Evolutionary conservation across 1,140 invertebrate species (phyloP).

Genomic region (Phocides pigmalion): DNA sequence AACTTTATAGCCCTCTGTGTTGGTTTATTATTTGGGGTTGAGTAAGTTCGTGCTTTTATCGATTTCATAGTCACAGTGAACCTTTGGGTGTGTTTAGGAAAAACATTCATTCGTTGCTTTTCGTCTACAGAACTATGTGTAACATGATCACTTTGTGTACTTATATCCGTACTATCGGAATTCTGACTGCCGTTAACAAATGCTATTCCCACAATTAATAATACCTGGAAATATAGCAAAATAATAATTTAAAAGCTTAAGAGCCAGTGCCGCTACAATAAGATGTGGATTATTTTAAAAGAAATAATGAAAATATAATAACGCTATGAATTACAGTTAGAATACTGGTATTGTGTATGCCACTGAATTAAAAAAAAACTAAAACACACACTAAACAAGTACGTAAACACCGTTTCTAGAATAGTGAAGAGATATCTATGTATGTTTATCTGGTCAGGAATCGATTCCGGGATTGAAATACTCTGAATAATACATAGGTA

Average conservation of each 20-base stretch:
- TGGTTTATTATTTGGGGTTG: neutral
- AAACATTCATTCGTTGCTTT: neutral
- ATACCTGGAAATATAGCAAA: slow-evolving; percentile 3
- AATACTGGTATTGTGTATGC: too few relatives aligned
- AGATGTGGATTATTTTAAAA: too few relatives aligned
- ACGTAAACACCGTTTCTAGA: too few relatives aligned
- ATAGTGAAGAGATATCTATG: too few relatives aligned
- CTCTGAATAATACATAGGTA: neutral
- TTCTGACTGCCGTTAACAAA: neutral
- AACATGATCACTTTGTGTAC: neutral
- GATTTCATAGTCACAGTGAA: slow-evolving; percentile 6
- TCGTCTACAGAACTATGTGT: neutral
- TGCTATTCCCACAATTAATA: neutral
- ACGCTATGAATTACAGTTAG: too few relatives aligned
- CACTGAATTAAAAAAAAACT: too few relatives aligned
- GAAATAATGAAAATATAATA: too few relatives aligned
- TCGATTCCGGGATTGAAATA: neutral
- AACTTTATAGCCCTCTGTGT: neutral
- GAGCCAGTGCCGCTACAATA: too few relatives aligned
- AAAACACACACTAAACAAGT: too few relatives aligned
- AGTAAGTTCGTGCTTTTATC: neutral
- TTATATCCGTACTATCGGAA: neutral
- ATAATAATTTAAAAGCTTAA: too few relatives aligned
- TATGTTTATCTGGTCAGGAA: neutral
- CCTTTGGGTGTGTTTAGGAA: slow-evolving; percentile 1